These are phyloP conservation scores for Jacana jacana DNA, from an alignment of 2,113 vertebrate genomes.

Conservation along the genomic window DNA sequence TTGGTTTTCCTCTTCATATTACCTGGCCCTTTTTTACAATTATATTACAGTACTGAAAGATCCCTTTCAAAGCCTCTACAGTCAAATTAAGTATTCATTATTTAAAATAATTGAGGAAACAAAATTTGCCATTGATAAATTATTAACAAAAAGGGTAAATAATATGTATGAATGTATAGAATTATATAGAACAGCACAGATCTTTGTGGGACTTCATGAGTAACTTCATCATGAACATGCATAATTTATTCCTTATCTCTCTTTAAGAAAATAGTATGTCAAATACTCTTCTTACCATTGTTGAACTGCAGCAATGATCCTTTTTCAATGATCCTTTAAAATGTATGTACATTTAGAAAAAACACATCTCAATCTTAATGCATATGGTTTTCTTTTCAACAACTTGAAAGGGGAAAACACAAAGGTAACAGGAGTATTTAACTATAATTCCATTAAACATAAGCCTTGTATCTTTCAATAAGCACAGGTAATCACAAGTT, in stretches of 20 bases:
- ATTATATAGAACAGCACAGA: neutral
- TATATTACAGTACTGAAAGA: neutral
- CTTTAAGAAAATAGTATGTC: neutral
- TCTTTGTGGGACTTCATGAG: neutral
- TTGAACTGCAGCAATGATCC: neutral
- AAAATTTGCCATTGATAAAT: neutral
- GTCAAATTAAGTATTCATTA: neutral
- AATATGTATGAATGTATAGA: neutral
- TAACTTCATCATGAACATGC: neutral
- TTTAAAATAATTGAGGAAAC: neutral
- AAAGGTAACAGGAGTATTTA: neutral
- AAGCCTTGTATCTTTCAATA: conserved; percentile 8
- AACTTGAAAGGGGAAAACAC: neutral
- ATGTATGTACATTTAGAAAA: neutral
- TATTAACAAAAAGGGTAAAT: too few relatives aligned
- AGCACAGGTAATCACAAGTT: neutral
- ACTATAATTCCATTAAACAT: neutral
- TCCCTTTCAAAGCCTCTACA: neutral
- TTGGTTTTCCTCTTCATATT: neutral
- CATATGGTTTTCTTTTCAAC: neutral
- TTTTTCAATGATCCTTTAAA: neutral
- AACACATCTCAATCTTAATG: neutral
- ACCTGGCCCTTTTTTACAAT: neutral
- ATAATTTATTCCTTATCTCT: neutral
- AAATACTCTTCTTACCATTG: neutral